phyloP scores from a whole-genome alignment of 2,113 vertebrate genomes.

The Hippocampus guttulatus region DNA sequence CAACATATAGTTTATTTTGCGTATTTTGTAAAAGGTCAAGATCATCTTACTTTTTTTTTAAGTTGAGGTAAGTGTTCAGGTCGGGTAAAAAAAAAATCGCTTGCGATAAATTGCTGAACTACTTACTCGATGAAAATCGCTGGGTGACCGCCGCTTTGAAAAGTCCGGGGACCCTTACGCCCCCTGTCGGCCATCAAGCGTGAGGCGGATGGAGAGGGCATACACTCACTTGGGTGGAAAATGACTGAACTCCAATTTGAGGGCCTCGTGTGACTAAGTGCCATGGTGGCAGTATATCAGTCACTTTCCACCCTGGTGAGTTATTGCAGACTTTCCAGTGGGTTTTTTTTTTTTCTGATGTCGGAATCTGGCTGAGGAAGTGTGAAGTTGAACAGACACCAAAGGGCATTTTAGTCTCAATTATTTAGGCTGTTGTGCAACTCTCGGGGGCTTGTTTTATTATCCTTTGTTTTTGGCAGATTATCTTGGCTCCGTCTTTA shows the following conservation, averaged over 20 bases:
- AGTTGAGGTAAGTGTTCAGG: constrained; percentile 13
- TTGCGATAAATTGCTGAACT: constrained; percentile 18
- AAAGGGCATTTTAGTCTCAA: constrained; percentile 35
- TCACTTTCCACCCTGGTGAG: constrained; percentile 48
- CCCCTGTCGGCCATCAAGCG: constrained; percentile 34
- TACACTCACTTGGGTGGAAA: constrained; percentile 56
- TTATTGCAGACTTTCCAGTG: constrained; percentile 47
- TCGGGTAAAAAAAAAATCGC: constrained; percentile 7
- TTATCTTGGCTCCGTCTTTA: not conserved
- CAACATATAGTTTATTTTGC: not conserved
- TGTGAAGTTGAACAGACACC: constrained; percentile 39
- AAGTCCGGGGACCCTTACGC: constrained; percentile 9
- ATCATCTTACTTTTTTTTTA: not conserved
- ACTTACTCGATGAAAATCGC: not conserved
- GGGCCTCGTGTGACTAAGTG: constrained; percentile 26
- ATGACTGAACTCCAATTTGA: constrained; percentile 31
- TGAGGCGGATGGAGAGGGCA: constrained; percentile 31
- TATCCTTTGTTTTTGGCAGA: constrained; percentile 4
- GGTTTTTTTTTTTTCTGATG: constrained; percentile 28
- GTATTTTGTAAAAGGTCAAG: not conserved
- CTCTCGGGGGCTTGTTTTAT: constrained; percentile 47
- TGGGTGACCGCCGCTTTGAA: not conserved
- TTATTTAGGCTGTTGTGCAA: constrained; percentile 26
- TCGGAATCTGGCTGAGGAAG: constrained; percentile 32
- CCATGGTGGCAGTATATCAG: constrained; percentile 51